Conservation (phyloP, 2,888 invertebrate species). For the Platycheirus rosarum region DNA sequence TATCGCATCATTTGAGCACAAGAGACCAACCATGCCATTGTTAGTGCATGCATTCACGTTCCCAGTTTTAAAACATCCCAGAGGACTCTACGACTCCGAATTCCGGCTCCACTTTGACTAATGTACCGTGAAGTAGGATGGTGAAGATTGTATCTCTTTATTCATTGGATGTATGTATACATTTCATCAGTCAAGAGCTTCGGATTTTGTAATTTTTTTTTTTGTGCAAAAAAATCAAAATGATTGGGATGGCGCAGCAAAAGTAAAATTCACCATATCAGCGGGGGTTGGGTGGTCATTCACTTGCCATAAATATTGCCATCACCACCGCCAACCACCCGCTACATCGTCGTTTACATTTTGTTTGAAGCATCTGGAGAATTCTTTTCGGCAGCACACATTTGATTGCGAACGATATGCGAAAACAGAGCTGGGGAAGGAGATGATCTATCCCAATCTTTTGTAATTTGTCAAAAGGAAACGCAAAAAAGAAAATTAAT, state of each 20-base stretch:
- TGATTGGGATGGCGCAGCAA: slow-evolving; percentile 14
- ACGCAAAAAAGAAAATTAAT: slow-evolving; percentile 48
- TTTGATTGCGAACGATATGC: not conserved
- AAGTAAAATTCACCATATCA: not conserved
- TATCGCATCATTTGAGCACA: slow-evolving; percentile 50
- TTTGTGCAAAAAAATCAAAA: slow-evolving; percentile 25
- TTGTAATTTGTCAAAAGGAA: slow-evolving; percentile 66
- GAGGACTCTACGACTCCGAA: not conserved
- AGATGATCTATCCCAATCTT: slow-evolving; percentile 45
- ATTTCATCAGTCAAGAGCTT: slow-evolving; percentile 45
- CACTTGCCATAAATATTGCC: slow-evolving; percentile 64
- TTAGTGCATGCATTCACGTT: slow-evolving; percentile 23
- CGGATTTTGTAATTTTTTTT: slow-evolving; percentile 15
- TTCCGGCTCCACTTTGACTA: slow-evolving; percentile 23
- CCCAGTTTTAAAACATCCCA: slow-evolving; percentile 10
- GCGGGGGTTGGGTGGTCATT: slow-evolving; percentile 43
- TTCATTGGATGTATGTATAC: slow-evolving; percentile 38
- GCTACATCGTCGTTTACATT: not conserved
- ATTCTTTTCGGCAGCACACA: slow-evolving; percentile 36
- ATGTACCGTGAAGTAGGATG: slow-evolving; percentile 60
- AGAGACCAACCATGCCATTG: slow-evolving; percentile 25
- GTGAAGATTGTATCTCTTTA: slow-evolving; percentile 51
- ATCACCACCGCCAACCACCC: slow-evolving; percentile 9
- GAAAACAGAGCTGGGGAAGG: not conserved
- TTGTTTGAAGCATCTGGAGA: slow-evolving; percentile 36